Base-by-base conservation (phyloP, 2,797 vertebrate species). In the Myotis findleyi region DNA sequence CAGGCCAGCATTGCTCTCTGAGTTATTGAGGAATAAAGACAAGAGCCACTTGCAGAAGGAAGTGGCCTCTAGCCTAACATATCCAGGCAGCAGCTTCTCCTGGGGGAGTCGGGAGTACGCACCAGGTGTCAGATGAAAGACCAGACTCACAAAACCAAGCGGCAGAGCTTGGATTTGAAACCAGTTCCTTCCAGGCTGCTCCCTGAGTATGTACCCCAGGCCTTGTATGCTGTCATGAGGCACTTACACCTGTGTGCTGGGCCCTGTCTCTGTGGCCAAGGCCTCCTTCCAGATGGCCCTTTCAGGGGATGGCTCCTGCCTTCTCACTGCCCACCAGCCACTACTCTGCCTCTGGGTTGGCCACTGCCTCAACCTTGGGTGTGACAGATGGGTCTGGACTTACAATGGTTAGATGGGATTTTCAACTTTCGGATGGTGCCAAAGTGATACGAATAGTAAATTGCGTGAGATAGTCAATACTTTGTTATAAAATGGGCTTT, bases 291-390 rank as follows among this genome's bases (percentile, higher is more conserved):
- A 62, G 36, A 14, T 7, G 7, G 36, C 41, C 77, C 17, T 71
- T 6, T 13, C 0, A 0, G 25, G 68, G 38, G 12, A 0, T 0
- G 18, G 17, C n/a, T 75, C 36, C 41, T n/a, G 14, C 66, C 85
- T 49, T 1, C 18, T 53, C 9, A 2, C 41, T 17, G 20, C 30
- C 30, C 25, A 1, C 36, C n/a, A 12, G 16, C 64, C 59, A 12
- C 59, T 1, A 0, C n/a, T 21, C 21, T 69, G 80, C 75, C 62
- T 30, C 53, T 1, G 16, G 41, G 10, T 62, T 1, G 11, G 59
- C 75, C 0, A 0, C 2, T 3, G 14, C 87, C 14, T 33, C 3
- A 2, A 11, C 13, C 12, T 0, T 25, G 47, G n/a, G 16, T 9
- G 33, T 36, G 66, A 51, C 20, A 12, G 25, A 23, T 3, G 49